phyloP scores from a whole-genome alignment of 2,797 vertebrate genomes.

The Pogoniulus pusillus region DNA sequence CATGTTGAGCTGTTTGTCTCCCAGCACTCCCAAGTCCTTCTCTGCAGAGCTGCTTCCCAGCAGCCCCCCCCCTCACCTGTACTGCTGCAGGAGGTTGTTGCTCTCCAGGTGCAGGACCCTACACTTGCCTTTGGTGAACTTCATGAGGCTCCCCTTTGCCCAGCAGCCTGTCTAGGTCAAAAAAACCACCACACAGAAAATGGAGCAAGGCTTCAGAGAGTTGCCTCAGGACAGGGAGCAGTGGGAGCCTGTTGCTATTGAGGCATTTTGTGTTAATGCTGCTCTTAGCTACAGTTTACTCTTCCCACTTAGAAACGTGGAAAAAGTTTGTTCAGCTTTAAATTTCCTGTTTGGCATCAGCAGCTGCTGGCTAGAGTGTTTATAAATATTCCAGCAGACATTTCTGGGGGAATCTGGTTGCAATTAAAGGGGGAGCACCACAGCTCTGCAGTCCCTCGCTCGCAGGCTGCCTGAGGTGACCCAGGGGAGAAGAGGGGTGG shows the following conservation, averaged over 20 bases:
- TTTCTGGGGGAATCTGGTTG: constrained; percentile 19
- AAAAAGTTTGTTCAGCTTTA: constrained; percentile 69
- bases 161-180: too few relatives aligned
- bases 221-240: background rate
- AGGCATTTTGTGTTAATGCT: background rate
- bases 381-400: constrained; percentile 70
- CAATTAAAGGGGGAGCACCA: background rate
- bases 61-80: too few relatives aligned
- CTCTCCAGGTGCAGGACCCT: too few relatives aligned
- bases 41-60: too few relatives aligned
- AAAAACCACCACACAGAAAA: too few relatives aligned
- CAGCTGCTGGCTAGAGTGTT: constrained; percentile 62
- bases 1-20: too few relatives aligned
- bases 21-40: too few relatives aligned
- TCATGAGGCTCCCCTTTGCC: too few relatives aligned
- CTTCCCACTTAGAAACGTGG: constrained; percentile 63
- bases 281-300: constrained; percentile 58
- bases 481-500: background rate
- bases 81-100: too few relatives aligned
- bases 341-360: constrained; percentile 68
- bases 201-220: background rate
- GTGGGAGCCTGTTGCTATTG: constrained; percentile 39
- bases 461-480: background rate
- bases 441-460: background rate
- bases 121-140: too few relatives aligned